Evolutionary conservation across 64 coral and sea anemone genomes (phyloP).

Genomic region (Acropora yongei): DNA sequence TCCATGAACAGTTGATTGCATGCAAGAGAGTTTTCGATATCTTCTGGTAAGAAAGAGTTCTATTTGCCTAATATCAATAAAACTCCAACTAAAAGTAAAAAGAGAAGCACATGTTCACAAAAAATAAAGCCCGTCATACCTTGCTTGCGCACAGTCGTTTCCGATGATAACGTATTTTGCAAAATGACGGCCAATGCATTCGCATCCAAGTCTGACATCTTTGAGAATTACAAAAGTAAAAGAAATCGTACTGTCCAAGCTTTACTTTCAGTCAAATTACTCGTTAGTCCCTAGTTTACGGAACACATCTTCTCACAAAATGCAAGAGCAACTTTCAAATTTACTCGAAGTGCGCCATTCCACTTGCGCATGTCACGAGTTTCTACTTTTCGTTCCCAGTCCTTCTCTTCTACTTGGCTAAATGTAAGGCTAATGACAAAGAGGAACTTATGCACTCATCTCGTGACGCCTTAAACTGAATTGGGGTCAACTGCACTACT

Average conservation of each 20-base stretch:
- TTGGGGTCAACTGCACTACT: too few species aligned
- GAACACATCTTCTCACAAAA: background rate
- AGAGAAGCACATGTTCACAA: background rate
- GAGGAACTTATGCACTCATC: too few species aligned
- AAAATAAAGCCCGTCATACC: conserved; percentile 41
- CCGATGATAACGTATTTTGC: conserved; percentile 82
- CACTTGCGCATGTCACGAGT: conserved; percentile 19
- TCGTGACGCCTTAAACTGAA: too few species aligned
- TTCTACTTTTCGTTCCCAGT: conserved; percentile 12
- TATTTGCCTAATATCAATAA: too few species aligned
- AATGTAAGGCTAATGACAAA: too few species aligned
- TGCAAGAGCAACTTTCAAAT: conserved; percentile 24
- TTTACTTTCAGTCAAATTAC: background rate
- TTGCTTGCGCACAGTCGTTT: conserved; percentile 80
- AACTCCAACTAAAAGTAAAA: too few species aligned
- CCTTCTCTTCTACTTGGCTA: background rate
- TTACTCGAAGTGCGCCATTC: conserved; percentile 37
- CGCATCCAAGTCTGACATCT: conserved; percentile 60
- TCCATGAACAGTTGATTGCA: too few species aligned
- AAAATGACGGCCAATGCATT: conserved; percentile 74
- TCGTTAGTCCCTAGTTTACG: background rate
- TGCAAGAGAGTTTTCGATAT: too few species aligned
- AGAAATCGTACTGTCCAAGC: background rate
- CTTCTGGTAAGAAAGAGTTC: too few species aligned
- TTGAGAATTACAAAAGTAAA: background rate